A percentile compares a stretch with the other conserved stretches of the same genome.
These are phyloP conservation scores for Barbus barbus DNA, from an alignment of 2,113 vertebrate species.

Conservation along the genomic window DNA sequence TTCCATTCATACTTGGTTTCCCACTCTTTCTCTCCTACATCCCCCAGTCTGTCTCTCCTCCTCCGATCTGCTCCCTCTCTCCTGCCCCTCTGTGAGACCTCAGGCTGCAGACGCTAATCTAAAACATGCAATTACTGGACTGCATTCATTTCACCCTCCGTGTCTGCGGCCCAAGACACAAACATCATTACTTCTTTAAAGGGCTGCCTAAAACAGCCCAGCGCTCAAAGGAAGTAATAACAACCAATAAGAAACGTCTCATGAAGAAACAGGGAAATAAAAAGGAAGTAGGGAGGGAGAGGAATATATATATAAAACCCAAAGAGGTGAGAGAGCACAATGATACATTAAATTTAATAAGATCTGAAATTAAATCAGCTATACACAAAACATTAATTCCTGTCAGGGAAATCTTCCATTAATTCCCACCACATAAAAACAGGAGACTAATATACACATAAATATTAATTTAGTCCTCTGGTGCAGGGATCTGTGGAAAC, in stretches of 20 bases:
- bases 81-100: conserved; percentile 16
- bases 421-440: conserved; percentile 19
- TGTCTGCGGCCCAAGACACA: conserved; percentile 42
- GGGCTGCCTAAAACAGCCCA: background rate
- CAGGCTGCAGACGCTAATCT: conserved; percentile 38
- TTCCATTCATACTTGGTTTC: background rate
- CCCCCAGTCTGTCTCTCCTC: conserved; percentile 24
- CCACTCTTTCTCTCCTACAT: conserved; percentile 20
- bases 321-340: conserved; percentile 18
- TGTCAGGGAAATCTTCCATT: background rate
- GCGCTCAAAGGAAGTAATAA: conserved; percentile 27
- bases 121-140: conserved; percentile 52
- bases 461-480: conserved; percentile 33
- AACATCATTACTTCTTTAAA: conserved; percentile 54
- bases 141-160: conserved; percentile 27
- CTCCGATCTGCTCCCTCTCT: conserved; percentile 4
- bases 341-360: conserved; percentile 41
- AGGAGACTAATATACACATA: conserved; percentile 9
- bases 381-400: conserved; percentile 32
- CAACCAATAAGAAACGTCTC: conserved; percentile 24
- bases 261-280: conserved; percentile 10
- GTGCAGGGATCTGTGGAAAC: background rate
- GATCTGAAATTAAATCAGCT: conserved; percentile 37
- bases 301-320: background rate
- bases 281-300: conserved; percentile 4